Evolutionary conservation across 2,797 vertebrate species (phyloP), one percentile per base, ranked within the genome.

Genomic region (Tenualosa ilisha): DNA sequence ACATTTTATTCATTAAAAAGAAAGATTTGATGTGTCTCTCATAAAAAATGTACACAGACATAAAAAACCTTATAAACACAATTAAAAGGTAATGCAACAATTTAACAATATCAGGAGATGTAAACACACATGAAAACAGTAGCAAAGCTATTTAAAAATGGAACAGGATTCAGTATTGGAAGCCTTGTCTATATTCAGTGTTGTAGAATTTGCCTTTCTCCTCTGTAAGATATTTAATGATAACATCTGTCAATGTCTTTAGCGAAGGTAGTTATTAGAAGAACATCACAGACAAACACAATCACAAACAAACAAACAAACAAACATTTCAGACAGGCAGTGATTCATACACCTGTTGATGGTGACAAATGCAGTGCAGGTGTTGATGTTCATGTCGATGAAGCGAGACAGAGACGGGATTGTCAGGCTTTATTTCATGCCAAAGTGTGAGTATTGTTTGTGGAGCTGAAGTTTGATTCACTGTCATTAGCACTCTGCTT

Each of bases 371-470:
- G 22, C 22, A 59, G 56, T 2, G 7, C n/a, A 63, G 56, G n/a
- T 63, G 59, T 61, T 61, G 59, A 61, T 61, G 59, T 63, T 63
- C n/a, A 24, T 63, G n/a, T 63, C 22, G 56, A 59, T 63, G 59
- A n/a, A 7, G n/a, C 6, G 7, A 63, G 22, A 51, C 50, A 63
- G 59, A 63, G n/a, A 63, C 24, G n/a, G 7, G n/a, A 63, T 24
- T 63, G 59, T 24, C 59, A 63, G 59, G n/a, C 6, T 24, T 24
- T 2, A n/a, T 24, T 63, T 63, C 22, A 24, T 11, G 11, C 59
- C 59, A 24, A 63, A 6, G 59, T 63, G 22, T 63, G 24, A 63
- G 59, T n/a, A 24, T 63, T 63, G 22, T 63, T 63, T 24, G n/a
- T 63, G n/a, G 7, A 63, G 1, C 8, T 63, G 59, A 2, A 11